Percentiles rank a stretch among this genome's conserved stretches.
Conservation (phyloP, 2,888 invertebrate genomes). For the Cheilosia pagana region DNA sequence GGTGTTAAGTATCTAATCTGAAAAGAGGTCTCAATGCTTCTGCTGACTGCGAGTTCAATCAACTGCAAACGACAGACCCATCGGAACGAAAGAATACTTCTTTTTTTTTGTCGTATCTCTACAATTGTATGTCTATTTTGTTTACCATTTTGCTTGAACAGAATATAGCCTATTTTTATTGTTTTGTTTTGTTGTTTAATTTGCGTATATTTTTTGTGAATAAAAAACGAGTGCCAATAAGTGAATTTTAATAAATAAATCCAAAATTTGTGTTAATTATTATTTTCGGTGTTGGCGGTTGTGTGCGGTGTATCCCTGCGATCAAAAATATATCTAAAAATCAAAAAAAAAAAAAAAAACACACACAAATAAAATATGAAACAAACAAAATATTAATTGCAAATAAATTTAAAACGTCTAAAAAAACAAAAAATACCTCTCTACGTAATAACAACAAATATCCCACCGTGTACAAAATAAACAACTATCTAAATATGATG, state of each 20-base stretch:
- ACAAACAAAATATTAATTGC: slow-evolving; percentile 22
- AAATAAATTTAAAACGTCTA: background rate
- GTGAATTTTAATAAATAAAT: slow-evolving; percentile 33
- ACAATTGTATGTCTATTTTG: slow-evolving; percentile 12
- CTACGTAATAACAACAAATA: slow-evolving; percentile 37
- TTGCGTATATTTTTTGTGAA: background rate
- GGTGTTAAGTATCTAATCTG: slow-evolving; percentile 67
- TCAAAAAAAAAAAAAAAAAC: slow-evolving; percentile 10
- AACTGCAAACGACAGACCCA: slow-evolving; percentile 51
- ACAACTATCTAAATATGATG: slow-evolving; percentile 78
- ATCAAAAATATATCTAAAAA: background rate
- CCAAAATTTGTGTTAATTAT: slow-evolving; percentile 23
- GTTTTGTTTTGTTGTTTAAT: slow-evolving; percentile 10
- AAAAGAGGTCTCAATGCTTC: slow-evolving; percentile 52
- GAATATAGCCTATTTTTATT: slow-evolving; percentile 32
- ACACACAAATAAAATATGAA: slow-evolving; percentile 35
- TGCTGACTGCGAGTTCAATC: slow-evolving; percentile 65
- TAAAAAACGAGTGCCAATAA: slow-evolving; percentile 19
- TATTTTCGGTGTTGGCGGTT: slow-evolving; percentile 19
- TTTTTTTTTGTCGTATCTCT: slow-evolving; percentile 4
- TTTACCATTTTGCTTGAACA: slow-evolving; percentile 65
- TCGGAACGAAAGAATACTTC: slow-evolving; percentile 3
- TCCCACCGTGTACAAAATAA: slow-evolving; percentile 42
- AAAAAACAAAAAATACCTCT: background rate
- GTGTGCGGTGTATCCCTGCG: slow-evolving; percentile 5